Conservation (phyloP, 2,888 invertebrate species). For the Ichneumoninae sp. region DNA sequence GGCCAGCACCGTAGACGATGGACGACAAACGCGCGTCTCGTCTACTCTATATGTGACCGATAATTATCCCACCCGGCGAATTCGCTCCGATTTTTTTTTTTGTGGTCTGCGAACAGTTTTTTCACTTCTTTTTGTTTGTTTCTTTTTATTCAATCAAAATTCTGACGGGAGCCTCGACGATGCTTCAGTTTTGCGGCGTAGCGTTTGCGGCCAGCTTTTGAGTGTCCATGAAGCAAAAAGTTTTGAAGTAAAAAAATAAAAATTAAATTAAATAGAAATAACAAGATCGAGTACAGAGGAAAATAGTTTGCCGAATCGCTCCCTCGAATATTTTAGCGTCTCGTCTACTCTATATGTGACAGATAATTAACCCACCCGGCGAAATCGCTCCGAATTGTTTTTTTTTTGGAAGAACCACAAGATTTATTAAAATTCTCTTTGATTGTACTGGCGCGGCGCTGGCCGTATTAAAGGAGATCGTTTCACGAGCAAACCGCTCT, state of each 20-base stretch:
- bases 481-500: not conserved
- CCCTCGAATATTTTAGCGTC: not conserved
- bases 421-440: not conserved
- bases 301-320: not conserved
- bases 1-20: conserved; percentile 6
- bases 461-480: not conserved
- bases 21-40: not conserved
- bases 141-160: not conserved
- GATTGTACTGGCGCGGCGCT: not conserved
- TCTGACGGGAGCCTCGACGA: not conserved
- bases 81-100: not conserved
- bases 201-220: too few relatives aligned
- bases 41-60: not conserved
- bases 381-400: not conserved
- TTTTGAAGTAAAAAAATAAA: not conserved
- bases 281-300: not conserved
- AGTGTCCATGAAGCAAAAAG: not conserved
- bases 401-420: not conserved
- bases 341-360: too few relatives aligned
- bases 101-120: not conserved
- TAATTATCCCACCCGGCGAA: not conserved
- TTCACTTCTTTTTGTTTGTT: not conserved
- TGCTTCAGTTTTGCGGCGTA: not conserved
- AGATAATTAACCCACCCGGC: not conserved
- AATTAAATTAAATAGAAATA: not conserved